These are phyloP conservation scores for Eubasilissa regina DNA, from an alignment of 1,140 invertebrate species.

Conservation along the genomic window DNA sequence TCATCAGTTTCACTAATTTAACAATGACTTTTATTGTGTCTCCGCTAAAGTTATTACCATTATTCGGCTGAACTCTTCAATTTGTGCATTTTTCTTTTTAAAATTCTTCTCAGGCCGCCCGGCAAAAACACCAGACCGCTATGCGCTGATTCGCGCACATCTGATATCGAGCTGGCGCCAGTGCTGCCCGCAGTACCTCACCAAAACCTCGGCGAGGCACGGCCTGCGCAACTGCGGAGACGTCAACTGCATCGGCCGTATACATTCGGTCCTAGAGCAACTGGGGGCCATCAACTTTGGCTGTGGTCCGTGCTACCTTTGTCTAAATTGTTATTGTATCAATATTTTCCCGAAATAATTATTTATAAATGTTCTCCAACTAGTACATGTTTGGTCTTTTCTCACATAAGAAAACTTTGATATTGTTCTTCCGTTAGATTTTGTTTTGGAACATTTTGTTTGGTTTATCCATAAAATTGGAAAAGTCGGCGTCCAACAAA, in stretches of 20 bases:
- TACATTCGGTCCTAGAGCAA: conserved; percentile 77
- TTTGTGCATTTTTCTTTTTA: no score
- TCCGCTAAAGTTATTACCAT: no score
- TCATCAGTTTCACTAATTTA: no score
- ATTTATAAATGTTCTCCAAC: not conserved
- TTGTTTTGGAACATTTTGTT: no score
- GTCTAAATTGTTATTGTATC: not conserved
- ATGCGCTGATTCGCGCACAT: conserved; percentile 76
- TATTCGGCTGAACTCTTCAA: no score
- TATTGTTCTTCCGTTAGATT: no score
- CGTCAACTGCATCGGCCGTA: conserved; percentile 76
- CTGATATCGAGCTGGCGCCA: conserved; percentile 75
- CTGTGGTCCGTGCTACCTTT: conserved; percentile 68
- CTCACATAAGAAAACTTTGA: no score
- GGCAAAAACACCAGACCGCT: conserved; percentile 75
- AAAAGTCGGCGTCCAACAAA: no score
- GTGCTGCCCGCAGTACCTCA: conserved; percentile 74
- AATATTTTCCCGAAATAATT: not conserved
- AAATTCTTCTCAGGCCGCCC: conserved; percentile 59
- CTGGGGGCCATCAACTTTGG: conserved; percentile 79
- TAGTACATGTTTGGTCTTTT: no score
- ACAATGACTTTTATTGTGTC: no score
- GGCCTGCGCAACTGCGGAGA: conserved; percentile 78
- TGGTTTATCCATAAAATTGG: no score
- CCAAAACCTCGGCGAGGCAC: conserved; percentile 74